Evolutionary conservation across 2,888 invertebrate species (phyloP), one percentile per base, ranked within the genome.

Genomic region (Eugnorisma glareosa): DNA sequence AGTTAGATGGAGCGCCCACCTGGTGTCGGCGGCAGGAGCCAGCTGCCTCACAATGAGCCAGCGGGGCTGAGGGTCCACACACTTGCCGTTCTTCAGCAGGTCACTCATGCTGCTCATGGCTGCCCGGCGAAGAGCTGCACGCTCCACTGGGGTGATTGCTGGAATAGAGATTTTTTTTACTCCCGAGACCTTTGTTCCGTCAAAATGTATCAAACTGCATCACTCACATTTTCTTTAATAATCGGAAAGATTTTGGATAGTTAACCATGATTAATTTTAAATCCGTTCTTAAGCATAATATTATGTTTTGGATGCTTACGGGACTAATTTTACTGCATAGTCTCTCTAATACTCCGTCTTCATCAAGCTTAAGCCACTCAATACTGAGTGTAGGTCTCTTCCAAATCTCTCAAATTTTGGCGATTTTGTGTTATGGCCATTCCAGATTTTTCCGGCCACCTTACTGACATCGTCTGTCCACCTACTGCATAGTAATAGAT

Each of bases 1-100:
- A 64, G 15, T 15, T 35, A 35, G 24, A 40, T 24, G n/a, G n/a
- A n/a, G 37, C 10, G 93, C 95, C 91, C 79, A 96, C 96, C 97
- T 97, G 87, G 98, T 98, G 82, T 97, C 97, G 5, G 98, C 97
- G 79, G 98, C 97, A 0, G 98, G 98, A 81, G 98, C 98, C 43
- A 97, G 96, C 73, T 98, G 98, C 72, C 97, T 97, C 37, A 99
- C 98, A 67, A 97, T 97, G 72, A 99, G 97, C 91, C 99, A 97
- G 86, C 98, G 97, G 21, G 98, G 97, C 84, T 97, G 97, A 0
- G 99, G 99, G 88, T 96, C 95, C 68, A 97, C 96, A 91, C 98
- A 98, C 85, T 97, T 97, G 63, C 97, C 97, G 82, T 97, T 97
- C 18, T 90, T 92, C 28, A 95, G 83, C 75, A 94, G 91, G 0